Conservation (phyloP, 2,113 vertebrate species). For the Columbina picui region DNA sequence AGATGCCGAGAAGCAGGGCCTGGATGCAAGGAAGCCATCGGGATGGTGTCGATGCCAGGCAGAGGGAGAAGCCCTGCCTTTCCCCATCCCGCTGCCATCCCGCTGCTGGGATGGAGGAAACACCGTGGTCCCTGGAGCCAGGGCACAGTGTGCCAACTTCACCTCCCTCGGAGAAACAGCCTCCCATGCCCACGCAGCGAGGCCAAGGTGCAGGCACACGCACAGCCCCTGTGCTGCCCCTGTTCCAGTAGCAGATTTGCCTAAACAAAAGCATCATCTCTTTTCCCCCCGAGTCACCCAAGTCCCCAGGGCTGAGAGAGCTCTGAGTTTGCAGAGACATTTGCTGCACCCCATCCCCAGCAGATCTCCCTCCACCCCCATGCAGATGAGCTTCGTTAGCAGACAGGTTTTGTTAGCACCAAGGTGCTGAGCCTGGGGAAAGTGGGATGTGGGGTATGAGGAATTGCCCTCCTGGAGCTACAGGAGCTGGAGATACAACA, state of each 20-base stretch:
- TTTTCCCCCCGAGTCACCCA: not conserved
- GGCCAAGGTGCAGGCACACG: fast-evolving
- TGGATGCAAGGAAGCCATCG: not conserved
- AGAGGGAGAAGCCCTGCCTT: not conserved
- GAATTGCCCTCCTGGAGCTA: not conserved
- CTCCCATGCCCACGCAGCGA: fast-evolving
- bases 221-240: not conserved
- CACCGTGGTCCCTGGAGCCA: fast-evolving
- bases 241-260: not conserved
- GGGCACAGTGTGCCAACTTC: not conserved
- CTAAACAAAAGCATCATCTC: not conserved
- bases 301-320: not conserved
- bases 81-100: fast-evolving
- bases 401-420: not conserved
- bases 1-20: not conserved
- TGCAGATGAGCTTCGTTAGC: not conserved
- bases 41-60: not conserved
- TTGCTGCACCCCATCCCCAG: not conserved
- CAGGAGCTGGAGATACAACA: not conserved
- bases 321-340: not conserved
- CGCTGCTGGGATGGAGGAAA: not conserved
- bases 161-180: not conserved
- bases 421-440: not conserved
- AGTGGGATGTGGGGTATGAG: not conserved
- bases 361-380: not conserved